Evolutionary conservation across 2,113 vertebrate genomes (phyloP).

Genomic region (Siniperca knerii): DNA sequence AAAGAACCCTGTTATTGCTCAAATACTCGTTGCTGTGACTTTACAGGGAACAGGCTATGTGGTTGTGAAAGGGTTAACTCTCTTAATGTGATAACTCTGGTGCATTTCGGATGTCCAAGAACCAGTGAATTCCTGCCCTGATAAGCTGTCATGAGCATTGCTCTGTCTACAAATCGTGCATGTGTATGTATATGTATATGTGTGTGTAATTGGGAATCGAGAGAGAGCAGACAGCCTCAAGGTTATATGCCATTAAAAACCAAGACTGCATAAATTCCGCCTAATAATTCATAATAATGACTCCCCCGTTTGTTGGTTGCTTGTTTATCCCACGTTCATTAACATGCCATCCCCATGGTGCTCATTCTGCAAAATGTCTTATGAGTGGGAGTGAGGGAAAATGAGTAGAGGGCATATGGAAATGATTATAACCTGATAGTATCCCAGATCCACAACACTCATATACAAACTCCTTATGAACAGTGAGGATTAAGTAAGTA

Average conservation of each 20-base stretch:
- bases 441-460: conserved; percentile 43
- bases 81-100: conserved; percentile 55
- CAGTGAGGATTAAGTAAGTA: conserved; percentile 42
- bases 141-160: conserved; percentile 75
- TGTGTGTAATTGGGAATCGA: conserved; percentile 26
- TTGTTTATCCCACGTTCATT: conserved; percentile 75
- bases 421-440: conserved; percentile 67
- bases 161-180: conserved; percentile 49
- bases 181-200: neutral
- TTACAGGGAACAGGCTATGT: neutral
- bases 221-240: conserved; percentile 70
- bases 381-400: conserved; percentile 59
- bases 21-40: neutral
- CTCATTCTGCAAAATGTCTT: conserved; percentile 60
- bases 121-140: conserved; percentile 74
- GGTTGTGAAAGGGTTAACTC: conserved; percentile 62
- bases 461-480: conserved; percentile 26
- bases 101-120: conserved; percentile 78
- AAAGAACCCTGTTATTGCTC: neutral
- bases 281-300: conserved; percentile 80
- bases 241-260: conserved; percentile 75
- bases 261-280: conserved; percentile 65
- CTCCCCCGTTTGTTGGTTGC: conserved; percentile 58
- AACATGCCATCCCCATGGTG: conserved; percentile 66
- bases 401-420: conserved; percentile 75